Evolutionary conservation across 1,140 invertebrate species (phyloP).

Genomic region (Aporrectodea caliginosa): DNA sequence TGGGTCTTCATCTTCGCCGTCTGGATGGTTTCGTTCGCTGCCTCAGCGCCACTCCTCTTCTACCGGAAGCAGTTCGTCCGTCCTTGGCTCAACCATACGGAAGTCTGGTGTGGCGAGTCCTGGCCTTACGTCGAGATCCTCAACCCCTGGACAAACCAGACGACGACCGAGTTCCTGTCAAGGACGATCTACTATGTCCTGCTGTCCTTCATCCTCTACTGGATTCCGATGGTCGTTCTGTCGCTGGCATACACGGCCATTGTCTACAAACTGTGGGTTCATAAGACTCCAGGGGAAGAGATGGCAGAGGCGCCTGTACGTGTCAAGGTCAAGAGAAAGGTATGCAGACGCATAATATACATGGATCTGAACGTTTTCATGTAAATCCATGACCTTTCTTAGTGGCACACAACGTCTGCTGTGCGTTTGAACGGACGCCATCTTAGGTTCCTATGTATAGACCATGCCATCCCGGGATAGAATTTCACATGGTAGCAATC

Average conservation of each 20-base stretch:
- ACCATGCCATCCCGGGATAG: too few relatives aligned
- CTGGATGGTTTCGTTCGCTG: slow-evolving; percentile 54
- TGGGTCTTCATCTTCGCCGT: slow-evolving; percentile 54
- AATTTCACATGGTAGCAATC: too few relatives aligned
- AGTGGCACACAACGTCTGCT: too few relatives aligned
- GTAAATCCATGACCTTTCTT: too few relatives aligned
- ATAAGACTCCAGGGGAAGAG: not conserved
- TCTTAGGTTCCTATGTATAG: too few relatives aligned
- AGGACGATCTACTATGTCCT: slow-evolving; percentile 54
- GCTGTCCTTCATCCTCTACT: slow-evolving; percentile 56
- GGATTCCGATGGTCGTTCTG: slow-evolving; percentile 58
- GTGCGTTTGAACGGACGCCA: too few relatives aligned
- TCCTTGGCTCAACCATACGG: slow-evolving; percentile 49
- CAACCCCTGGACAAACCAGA: not conserved
- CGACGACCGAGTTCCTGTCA: not conserved
- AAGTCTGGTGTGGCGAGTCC: slow-evolving; percentile 51
- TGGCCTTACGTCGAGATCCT: slow-evolving; percentile 38
- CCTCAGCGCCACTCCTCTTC: slow-evolving; percentile 53
- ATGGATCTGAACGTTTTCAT: too few relatives aligned
- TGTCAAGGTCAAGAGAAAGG: not conserved
- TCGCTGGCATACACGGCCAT: slow-evolving; percentile 56
- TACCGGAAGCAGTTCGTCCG: slow-evolving; percentile 38
- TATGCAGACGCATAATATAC: too few relatives aligned
- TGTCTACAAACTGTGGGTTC: slow-evolving; percentile 40
- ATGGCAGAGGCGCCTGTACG: not conserved